Evolutionary conservation across 1,140 invertebrate species (phyloP).

Genomic region (Eumaeus atala): DNA sequence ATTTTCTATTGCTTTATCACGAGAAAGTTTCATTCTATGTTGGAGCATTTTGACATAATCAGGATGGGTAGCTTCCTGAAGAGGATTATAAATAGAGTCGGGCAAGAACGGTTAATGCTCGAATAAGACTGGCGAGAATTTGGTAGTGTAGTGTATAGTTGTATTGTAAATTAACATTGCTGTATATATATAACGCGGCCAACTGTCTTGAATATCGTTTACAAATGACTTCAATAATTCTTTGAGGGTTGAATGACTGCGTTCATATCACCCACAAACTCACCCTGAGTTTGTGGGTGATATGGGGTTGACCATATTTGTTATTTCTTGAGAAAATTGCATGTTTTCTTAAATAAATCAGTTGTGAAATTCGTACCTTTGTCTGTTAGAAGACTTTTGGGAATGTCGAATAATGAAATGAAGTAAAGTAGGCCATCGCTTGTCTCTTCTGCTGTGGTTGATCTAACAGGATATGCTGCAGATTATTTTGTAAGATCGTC

Average conservation of each 20-base stretch:
- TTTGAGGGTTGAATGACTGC: neutral
- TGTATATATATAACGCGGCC: neutral
- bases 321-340: too few relatives aligned
- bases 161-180: neutral
- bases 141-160: neutral
- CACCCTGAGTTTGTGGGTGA: too few relatives aligned
- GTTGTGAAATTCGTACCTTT: slow-evolving; percentile 16
- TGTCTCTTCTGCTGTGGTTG: slow-evolving; percentile 13
- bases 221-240: neutral
- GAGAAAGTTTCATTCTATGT: slow-evolving; percentile 1
- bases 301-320: too few relatives aligned
- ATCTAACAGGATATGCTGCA: slow-evolving; percentile 10
- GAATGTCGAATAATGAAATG: slow-evolving; percentile 15
- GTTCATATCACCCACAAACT: too few relatives aligned
- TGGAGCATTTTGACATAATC: slow-evolving; percentile 1
- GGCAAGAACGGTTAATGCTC: neutral
- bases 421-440: slow-evolving; percentile 12
- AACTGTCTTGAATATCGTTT: neutral
- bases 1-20: neutral
- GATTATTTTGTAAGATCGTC: slow-evolving; percentile 20
- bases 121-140: neutral
- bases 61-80: neutral
- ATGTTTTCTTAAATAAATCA: too few relatives aligned
- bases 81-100: neutral
- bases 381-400: neutral